Conservation (phyloP, 2,797 vertebrate genomes). For the Sphaeramia orbicularis region DNA sequence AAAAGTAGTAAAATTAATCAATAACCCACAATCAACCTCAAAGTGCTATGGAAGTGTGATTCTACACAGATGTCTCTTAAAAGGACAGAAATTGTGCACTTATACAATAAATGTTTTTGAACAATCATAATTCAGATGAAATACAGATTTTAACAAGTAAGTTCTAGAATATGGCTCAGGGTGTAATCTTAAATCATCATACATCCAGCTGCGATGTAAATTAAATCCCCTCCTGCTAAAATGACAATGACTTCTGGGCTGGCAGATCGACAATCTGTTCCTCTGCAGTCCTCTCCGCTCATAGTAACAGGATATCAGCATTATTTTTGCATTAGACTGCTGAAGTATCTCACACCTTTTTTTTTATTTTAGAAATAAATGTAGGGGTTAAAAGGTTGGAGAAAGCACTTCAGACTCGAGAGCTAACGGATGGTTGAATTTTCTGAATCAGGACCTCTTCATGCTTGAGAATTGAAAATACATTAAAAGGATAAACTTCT, state of each 20-base stretch:
- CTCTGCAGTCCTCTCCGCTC: constrained; percentile 12
- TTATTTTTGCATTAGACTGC: constrained; percentile 19
- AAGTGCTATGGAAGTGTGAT: too few species aligned
- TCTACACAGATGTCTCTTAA: constrained; percentile 4
- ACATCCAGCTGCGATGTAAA: constrained; percentile 53
- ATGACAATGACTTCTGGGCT: constrained; percentile 47
- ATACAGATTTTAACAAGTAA: constrained; percentile 45
- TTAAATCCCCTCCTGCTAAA: constrained; percentile 25
- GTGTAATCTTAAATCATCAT: constrained; percentile 34
- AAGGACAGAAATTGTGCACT: constrained; percentile 19
- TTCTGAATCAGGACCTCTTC: neutral
- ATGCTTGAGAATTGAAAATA: neutral
- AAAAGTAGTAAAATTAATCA: constrained; percentile 48
- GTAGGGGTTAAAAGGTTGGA: neutral
- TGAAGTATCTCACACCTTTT: constrained; percentile 6
- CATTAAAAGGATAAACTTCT: neutral
- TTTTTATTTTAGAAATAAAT: neutral
- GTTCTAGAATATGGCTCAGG: constrained; percentile 43
- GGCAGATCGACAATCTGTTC: constrained; percentile 25
- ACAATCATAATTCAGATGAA: constrained; percentile 53
- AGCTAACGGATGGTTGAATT: neutral
- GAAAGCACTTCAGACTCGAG: neutral
- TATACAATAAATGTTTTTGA: constrained; percentile 44
- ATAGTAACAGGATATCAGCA: constrained; percentile 15
- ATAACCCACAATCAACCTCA: constrained; percentile 15